Conservation (phyloP, 2,113 vertebrate species). For the Urocolius indicus region DNA sequence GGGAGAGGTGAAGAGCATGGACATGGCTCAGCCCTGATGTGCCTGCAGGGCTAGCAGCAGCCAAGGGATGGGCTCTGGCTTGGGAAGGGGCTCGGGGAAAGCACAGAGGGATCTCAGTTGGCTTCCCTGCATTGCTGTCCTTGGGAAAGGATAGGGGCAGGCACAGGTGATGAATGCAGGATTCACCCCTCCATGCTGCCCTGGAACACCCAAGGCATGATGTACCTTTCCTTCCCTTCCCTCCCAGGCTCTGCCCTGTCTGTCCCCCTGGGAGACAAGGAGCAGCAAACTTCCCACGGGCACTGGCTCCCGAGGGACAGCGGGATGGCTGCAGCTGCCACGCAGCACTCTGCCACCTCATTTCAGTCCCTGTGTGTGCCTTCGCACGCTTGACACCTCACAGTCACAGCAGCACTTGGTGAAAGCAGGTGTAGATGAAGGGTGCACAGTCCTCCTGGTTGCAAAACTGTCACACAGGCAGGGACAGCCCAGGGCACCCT, state of each 20-base stretch:
- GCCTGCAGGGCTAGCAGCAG: not conserved
- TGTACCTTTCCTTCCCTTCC: not conserved
- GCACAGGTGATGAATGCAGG: not conserved
- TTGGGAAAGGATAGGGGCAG: not conserved
- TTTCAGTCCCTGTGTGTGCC: rapidly evolving
- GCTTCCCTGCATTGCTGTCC: not conserved
- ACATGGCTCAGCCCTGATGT: rapidly evolving
- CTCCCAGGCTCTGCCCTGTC: not conserved
- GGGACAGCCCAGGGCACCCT: not conserved
- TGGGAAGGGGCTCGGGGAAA: not conserved
- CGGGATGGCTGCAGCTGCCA: not conserved
- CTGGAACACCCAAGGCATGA: not conserved
- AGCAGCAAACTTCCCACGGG: not conserved
- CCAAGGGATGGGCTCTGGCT: no score
- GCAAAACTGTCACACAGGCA: not conserved
- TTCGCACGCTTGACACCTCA: not conserved
- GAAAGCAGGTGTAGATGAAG: not conserved
- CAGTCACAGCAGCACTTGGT: not conserved
- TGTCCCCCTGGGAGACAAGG: not conserved
- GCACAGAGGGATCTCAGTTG: rapidly evolving
- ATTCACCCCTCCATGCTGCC: rapidly evolving
- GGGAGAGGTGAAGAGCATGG: not conserved
- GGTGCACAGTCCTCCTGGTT: not conserved
- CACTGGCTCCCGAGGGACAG: not conserved
- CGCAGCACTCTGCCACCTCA: rapidly evolving